Evolutionary conservation across 2,113 vertebrate species (phyloP).

Genomic region (Pontoporia blainvillei): DNA sequence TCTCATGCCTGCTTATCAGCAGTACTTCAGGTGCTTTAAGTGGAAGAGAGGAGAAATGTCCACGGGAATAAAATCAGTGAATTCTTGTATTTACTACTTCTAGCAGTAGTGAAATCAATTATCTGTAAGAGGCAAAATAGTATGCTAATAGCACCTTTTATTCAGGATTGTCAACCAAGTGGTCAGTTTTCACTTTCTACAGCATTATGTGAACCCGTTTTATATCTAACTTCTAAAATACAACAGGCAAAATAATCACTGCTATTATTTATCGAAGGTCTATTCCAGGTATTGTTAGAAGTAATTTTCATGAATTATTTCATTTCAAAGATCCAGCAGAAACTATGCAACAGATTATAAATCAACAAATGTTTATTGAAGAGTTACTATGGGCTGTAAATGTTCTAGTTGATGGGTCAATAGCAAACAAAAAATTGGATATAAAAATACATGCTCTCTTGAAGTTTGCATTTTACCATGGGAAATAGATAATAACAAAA

Average conservation of each 20-base stretch:
- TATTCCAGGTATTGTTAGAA: background rate
- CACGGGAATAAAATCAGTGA: background rate
- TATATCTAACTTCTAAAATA: background rate
- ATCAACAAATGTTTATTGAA: background rate
- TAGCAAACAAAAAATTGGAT: background rate
- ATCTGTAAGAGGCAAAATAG: background rate
- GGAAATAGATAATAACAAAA: background rate
- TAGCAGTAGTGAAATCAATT: background rate
- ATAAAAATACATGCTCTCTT: background rate
- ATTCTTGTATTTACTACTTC: background rate
- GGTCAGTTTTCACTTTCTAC: background rate
- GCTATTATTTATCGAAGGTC: background rate
- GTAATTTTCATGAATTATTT: background rate
- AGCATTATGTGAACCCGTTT: background rate
- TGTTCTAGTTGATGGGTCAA: background rate
- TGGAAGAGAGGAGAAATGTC: background rate
- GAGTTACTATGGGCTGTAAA: accelerated
- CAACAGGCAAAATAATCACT: background rate
- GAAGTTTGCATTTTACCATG: background rate
- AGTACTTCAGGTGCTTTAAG: background rate
- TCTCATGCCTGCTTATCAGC: conserved; percentile 5
- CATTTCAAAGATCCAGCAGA: background rate
- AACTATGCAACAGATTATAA: background rate
- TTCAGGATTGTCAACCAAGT: background rate
- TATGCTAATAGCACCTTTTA: background rate